phyloP scores from a whole-genome alignment of 2,797 vertebrate genomes.

The Diglossa cyanea region DNA sequence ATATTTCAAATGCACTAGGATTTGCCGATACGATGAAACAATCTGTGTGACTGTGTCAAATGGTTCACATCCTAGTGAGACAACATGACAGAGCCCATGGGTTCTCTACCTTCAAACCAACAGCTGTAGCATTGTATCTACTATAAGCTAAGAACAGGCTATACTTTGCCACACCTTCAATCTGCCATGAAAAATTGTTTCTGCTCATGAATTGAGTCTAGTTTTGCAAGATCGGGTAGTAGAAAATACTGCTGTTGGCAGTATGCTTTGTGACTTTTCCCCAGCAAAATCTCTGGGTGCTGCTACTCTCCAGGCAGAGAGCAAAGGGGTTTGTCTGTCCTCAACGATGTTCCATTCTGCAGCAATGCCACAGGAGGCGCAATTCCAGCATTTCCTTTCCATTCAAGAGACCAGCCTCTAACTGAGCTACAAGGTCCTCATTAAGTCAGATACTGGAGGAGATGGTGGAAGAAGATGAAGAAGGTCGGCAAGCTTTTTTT shows the following conservation, averaged over 20 bases:
- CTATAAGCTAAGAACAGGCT: neutral
- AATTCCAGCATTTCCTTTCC: neutral
- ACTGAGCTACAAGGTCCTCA: neutral
- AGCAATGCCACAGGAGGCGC: neutral
- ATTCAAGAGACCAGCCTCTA: neutral
- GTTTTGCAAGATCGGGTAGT: neutral
- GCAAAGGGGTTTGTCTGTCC: neutral
- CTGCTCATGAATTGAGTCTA: neutral
- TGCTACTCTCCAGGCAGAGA: neutral
- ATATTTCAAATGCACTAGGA: neutral
- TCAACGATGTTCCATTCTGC: accelerated
- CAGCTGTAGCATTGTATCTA: neutral
- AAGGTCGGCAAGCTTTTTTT: neutral
- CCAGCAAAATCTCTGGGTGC: accelerated
- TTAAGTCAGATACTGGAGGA: neutral
- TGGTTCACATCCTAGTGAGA: neutral
- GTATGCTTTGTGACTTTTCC: neutral
- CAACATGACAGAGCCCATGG: neutral
- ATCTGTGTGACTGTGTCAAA: neutral
- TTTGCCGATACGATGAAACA: neutral
- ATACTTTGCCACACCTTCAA: neutral
- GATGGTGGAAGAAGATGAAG: neutral
- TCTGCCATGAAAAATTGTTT: neutral
- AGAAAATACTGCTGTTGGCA: neutral
- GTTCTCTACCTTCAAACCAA: neutral